Percentiles rank a stretch among this genome's conserved stretches.
phyloP scores from a whole-genome alignment of 2,888 invertebrate genomes.

The Capitulum mitella region DNA sequence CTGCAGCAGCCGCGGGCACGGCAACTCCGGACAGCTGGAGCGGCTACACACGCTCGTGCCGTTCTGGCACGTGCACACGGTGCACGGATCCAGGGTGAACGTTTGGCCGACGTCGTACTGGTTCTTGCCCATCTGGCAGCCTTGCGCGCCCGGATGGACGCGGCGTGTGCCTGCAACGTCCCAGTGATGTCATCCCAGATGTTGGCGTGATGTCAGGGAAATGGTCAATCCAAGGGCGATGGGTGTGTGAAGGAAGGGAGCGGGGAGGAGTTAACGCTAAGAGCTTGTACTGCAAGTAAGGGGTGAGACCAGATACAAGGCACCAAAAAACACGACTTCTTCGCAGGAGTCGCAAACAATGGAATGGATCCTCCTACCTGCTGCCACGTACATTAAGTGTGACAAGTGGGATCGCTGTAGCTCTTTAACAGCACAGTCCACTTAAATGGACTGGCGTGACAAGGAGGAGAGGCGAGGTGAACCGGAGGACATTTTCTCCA shows the following conservation, averaged over 20 bases:
- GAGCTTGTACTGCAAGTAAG: no score
- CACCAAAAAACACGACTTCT: no score
- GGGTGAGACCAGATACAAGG: no score
- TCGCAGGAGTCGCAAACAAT: no score
- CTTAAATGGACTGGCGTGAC: no score
- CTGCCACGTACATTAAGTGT: not conserved
- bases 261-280: no score
- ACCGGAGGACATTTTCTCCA: no score
- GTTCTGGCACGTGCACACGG: constrained; percentile 71
- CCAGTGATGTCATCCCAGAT: no score
- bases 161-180: not conserved
- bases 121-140: constrained; percentile 30
- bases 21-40: constrained; percentile 80
- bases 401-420: no score
- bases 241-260: no score
- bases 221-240: constrained; percentile 27
- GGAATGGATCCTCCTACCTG: not conserved
- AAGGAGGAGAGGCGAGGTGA: no score
- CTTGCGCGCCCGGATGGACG: not conserved
- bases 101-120: constrained; percentile 30
- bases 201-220: not conserved
- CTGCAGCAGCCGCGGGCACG: constrained; percentile 65
- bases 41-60: constrained; percentile 72
- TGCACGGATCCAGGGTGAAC: constrained; percentile 52
- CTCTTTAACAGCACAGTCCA: no score